Conservation (phyloP, 2,113 vertebrate genomes). For the Drymodes brunneopygia region DNA sequence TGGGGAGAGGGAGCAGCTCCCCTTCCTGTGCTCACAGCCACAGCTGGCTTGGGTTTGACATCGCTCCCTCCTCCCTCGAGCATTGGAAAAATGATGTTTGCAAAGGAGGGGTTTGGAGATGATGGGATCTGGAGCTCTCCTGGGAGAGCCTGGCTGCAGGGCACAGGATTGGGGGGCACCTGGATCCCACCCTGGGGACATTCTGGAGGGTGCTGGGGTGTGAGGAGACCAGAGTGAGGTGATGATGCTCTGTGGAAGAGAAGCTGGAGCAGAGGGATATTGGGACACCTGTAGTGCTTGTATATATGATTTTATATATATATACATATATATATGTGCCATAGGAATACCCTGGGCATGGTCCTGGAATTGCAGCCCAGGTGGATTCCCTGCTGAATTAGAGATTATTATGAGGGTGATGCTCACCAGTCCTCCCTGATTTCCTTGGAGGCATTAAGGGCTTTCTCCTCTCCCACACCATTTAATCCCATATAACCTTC, state of each 20-base stretch:
- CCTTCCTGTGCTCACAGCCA: neutral
- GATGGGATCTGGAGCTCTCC: neutral
- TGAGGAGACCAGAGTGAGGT: neutral
- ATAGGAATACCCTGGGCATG: neutral
- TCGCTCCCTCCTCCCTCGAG: neutral
- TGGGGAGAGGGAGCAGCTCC: neutral
- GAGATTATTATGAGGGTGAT: fast-evolving
- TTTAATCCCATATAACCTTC: neutral
- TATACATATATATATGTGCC: neutral
- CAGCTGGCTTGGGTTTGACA: neutral
- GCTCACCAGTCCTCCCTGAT: neutral
- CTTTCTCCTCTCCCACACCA: neutral
- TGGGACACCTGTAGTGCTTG: fast-evolving
- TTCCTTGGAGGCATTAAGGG: neutral
- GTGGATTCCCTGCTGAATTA: neutral
- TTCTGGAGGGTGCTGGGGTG: fast-evolving
- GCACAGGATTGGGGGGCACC: fast-evolving
- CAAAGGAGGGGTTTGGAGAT: neutral
- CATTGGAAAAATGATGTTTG: neutral
- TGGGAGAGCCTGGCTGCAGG: neutral
- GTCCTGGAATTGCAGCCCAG: neutral
- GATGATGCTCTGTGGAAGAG: neutral
- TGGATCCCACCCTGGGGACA: neutral
- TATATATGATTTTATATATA: fast-evolving
- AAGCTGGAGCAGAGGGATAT: neutral